Conservation (phyloP, 2,888 invertebrate species). For the Meghimatium bilineatum region DNA sequence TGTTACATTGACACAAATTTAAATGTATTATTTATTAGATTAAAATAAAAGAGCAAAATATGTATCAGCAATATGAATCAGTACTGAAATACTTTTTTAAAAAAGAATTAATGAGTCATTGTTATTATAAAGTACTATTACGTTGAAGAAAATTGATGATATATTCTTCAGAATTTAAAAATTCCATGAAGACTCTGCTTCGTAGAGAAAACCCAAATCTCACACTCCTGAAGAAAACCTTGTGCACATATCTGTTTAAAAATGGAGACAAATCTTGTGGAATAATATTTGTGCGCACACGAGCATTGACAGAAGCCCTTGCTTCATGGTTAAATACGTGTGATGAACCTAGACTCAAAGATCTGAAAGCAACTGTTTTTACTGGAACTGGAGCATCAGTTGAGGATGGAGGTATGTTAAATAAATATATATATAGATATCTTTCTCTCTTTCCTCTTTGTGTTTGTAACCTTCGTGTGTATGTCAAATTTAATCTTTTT, state of each 20-base stretch:
- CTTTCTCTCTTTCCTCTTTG: neutral
- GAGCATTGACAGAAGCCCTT: constrained; percentile 61
- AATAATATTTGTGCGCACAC: constrained; percentile 63
- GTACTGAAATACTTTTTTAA: too few species aligned
- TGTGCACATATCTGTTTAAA: constrained; percentile 51
- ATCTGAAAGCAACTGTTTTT: constrained; percentile 56
- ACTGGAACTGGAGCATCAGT: constrained; percentile 55
- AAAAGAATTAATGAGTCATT: too few species aligned
- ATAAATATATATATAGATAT: neutral
- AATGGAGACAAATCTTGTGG: constrained; percentile 58
- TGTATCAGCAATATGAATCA: too few species aligned
- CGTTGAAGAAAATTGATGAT: too few species aligned
- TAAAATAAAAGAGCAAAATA: too few species aligned
- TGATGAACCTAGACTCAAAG: constrained; percentile 19
- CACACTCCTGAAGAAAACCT: constrained; percentile 49
- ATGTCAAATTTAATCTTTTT: neutral
- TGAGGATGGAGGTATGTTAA: constrained; percentile 52
- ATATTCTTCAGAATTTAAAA: constrained; percentile 25
- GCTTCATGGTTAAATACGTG: constrained; percentile 55
- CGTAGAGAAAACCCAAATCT: constrained; percentile 59
- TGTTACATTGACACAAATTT: too few species aligned
- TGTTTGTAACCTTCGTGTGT: neutral
- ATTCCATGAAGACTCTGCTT: neutral
- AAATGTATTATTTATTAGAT: too few species aligned
- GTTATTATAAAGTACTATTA: too few species aligned